These are phyloP conservation scores for Pristionchus maxplancki DNA, from an alignment of 2,888 invertebrate genomes.

Conservation along the genomic window DNA sequence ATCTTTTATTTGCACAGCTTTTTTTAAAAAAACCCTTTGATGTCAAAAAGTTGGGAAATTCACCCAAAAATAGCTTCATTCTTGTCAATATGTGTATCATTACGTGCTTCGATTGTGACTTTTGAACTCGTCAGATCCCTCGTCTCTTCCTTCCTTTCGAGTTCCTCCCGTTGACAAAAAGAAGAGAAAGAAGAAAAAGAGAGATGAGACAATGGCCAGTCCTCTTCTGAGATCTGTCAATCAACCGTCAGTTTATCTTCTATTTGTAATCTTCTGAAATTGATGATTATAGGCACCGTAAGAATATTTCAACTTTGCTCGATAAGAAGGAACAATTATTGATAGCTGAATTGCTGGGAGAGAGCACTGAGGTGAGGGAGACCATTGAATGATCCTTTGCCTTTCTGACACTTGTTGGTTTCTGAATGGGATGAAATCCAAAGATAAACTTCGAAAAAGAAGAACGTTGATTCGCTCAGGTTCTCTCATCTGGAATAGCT, in stretches of 20 bases:
- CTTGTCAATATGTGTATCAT: not conserved
- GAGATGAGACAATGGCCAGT: conserved; percentile 36
- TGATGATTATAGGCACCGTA: not conserved
- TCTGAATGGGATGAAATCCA: not conserved
- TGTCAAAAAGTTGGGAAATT: not conserved
- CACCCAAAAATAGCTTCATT: not conserved
- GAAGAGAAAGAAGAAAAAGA: conserved; percentile 31
- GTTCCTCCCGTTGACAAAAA: conserved; percentile 38
- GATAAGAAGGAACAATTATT: not conserved
- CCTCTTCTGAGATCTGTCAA: conserved; percentile 15
- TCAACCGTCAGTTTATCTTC: not conserved
- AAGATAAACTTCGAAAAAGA: not conserved
- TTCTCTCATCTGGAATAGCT: conserved; percentile 24
- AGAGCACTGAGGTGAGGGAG: conserved; percentile 13
- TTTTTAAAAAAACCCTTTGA: not conserved
- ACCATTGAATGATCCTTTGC: too few relatives aligned
- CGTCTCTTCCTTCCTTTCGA: conserved; percentile 38
- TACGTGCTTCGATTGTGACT: not conserved
- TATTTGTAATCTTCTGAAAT: not conserved
- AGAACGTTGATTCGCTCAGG: not conserved
- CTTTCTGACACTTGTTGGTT: not conserved
- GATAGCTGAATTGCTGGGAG: conserved; percentile 5
- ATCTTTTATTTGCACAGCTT: conserved; percentile 17
- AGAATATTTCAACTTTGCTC: conserved; percentile 8
- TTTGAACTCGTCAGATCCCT: conserved; percentile 9